A percentile compares a stretch with the other conserved stretches of the same genome.
Conservation (phyloP, 1,140 invertebrate species). For the Aethina tumida region DNA sequence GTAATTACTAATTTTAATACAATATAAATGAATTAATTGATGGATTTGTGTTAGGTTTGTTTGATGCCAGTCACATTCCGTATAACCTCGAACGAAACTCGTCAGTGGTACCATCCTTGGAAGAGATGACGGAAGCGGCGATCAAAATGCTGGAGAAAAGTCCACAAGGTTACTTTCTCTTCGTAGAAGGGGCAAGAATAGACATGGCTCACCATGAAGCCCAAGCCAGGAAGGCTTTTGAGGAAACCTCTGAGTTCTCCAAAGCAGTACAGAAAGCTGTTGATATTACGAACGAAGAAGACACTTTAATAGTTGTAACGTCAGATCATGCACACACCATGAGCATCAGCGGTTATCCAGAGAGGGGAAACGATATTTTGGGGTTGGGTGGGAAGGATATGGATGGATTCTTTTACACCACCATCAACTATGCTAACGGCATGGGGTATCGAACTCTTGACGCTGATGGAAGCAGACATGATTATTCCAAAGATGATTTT, state of each 20-base stretch:
- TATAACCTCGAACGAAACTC: constrained; percentile 47
- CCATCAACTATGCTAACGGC: constrained; percentile 66
- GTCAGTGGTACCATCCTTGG: constrained; percentile 50
- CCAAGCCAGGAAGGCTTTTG: constrained; percentile 51
- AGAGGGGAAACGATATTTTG: constrained; percentile 58
- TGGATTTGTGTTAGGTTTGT: constrained; percentile 46
- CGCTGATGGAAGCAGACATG: constrained; percentile 28
- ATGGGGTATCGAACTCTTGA: constrained; percentile 43
- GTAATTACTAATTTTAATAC: constrained; percentile 7
- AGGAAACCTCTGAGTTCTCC: constrained; percentile 57
- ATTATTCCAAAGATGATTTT: constrained; percentile 34
- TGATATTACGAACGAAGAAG: constrained; percentile 41
- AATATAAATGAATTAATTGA: not conserved
- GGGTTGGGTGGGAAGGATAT: constrained; percentile 33
- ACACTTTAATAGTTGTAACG: constrained; percentile 52
- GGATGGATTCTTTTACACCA: constrained; percentile 54
- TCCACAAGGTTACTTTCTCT: constrained; percentile 57
- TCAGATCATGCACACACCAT: constrained; percentile 59
- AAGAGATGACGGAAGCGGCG: constrained; percentile 73
- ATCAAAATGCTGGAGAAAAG: constrained; percentile 63
- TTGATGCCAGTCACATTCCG: constrained; percentile 42
- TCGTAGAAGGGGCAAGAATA: constrained; percentile 64
- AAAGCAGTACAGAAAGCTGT: constrained; percentile 52
- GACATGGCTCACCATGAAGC: constrained; percentile 63
- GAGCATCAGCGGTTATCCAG: constrained; percentile 52